Percentiles rank a stretch among this genome's conserved stretches.
These are phyloP conservation scores for Machimus rusticus DNA, from an alignment of 2,888 invertebrate genomes.

Conservation along the genomic window DNA sequence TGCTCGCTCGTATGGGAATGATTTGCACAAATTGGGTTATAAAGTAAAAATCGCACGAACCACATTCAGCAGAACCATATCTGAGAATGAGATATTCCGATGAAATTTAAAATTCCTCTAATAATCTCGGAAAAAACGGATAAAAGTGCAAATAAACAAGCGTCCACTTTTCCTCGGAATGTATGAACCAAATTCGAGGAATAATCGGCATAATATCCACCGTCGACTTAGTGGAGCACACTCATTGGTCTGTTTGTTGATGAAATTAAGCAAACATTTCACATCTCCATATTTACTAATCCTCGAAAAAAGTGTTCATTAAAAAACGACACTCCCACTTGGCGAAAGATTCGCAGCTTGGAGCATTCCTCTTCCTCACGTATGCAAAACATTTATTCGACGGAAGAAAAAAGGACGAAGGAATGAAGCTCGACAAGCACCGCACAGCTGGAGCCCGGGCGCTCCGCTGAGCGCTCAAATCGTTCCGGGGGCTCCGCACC, in stretches of 20 bases:
- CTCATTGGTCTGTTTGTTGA: neutral
- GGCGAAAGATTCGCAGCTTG: neutral
- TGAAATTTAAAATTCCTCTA: neutral
- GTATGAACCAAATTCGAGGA: neutral
- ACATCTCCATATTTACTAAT: constrained; percentile 1
- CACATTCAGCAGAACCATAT: neutral
- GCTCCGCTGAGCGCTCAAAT: neutral
- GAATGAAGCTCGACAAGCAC: neutral
- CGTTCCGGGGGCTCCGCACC: neutral
- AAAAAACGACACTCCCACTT: constrained; percentile 2
- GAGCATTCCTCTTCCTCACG: neutral
- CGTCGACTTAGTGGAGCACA: neutral
- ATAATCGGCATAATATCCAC: neutral
- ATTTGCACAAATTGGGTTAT: neutral
- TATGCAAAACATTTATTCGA: neutral
- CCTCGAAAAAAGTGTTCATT: constrained; percentile 9
- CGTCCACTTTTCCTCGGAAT: neutral
- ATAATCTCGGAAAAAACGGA: neutral
- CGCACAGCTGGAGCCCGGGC: neutral
- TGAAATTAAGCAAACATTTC: constrained; percentile 24
- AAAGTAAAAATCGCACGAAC: neutral
- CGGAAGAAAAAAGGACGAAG: neutral
- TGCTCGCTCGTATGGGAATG: neutral
- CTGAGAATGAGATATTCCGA: neutral
- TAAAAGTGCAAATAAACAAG: neutral